These are phyloP conservation scores for Lordiphosa mommai DNA, from an alignment of 1,140 invertebrate species.

Conservation along the genomic window DNA sequence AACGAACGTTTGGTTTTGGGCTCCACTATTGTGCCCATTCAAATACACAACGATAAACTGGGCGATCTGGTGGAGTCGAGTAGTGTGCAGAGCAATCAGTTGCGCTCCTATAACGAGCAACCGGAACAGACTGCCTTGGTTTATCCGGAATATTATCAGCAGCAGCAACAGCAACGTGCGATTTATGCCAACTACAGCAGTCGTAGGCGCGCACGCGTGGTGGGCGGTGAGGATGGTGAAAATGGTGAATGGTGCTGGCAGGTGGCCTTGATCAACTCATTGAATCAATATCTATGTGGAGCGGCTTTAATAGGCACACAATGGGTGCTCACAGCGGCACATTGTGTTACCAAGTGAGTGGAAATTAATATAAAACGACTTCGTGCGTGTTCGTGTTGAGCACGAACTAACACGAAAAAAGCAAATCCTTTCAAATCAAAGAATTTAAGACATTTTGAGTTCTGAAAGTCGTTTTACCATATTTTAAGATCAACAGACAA, in stretches of 20 bases:
- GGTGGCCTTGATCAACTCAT: slow-evolving; percentile 94
- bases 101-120: slow-evolving; percentile 61
- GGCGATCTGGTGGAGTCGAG: slow-evolving; percentile 51
- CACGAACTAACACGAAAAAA: too few species aligned
- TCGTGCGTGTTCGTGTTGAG: neutral
- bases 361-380: too few species aligned
- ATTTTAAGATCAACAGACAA: too few species aligned
- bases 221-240: slow-evolving; percentile 93
- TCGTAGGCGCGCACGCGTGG: slow-evolving; percentile 85
- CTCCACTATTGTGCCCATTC: slow-evolving; percentile 79
- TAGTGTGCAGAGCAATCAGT: slow-evolving; percentile 54
- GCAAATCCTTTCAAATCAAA: too few species aligned
- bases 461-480: too few species aligned
- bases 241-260: slow-evolving; percentile 98
- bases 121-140: slow-evolving; percentile 23
- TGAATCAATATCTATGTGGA: slow-evolving; percentile 97
- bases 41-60: slow-evolving; percentile 80
- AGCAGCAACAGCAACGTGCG: slow-evolving; percentile 10
- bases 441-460: too few species aligned
- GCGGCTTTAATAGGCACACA: slow-evolving; percentile 95
- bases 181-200: slow-evolving; percentile 33
- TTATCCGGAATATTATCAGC: slow-evolving; percentile 55
- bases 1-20: slow-evolving; percentile 68
- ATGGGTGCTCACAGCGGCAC: slow-evolving; percentile 97
- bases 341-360: slow-evolving; percentile 97